Percentiles rank a stretch among this genome's conserved stretches.
Evolutionary conservation across 2,113 vertebrate species (phyloP).

Genomic region (Uria aalge): DNA sequence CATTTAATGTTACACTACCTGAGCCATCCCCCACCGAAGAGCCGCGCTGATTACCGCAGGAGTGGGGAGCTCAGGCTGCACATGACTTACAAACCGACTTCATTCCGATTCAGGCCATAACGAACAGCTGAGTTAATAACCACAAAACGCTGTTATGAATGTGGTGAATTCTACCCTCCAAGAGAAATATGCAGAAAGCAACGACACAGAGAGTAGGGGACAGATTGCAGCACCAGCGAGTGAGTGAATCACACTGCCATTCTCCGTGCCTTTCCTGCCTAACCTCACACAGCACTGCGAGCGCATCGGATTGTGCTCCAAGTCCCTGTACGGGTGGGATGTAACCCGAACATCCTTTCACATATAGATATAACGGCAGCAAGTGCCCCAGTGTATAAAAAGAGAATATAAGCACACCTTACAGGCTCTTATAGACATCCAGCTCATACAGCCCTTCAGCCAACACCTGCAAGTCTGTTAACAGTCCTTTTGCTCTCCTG

Average conservation of each 20-base stretch:
- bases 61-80: background rate
- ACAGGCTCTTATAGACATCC: background rate
- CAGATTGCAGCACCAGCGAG: background rate
- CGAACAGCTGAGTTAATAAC: background rate
- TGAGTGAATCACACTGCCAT: background rate
- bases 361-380: accelerated
- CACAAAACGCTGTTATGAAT: background rate
- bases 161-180: background rate
- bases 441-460: background rate
- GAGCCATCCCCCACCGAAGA: background rate
- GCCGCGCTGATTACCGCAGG: background rate
- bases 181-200: background rate
- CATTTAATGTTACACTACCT: background rate
- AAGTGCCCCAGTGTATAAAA: background rate
- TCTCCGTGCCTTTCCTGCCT: background rate
- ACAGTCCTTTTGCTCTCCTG: background rate
- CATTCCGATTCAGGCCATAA: background rate
- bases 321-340: background rate
- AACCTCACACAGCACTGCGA: background rate
- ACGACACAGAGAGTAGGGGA: background rate
- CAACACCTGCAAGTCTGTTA: accelerated
- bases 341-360: background rate
- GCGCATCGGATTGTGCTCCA: background rate
- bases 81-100: background rate
- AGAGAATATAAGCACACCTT: background rate